phyloP scores from a whole-genome alignment of 2,113 vertebrate species.

The Centrocercus urophasianus region DNA sequence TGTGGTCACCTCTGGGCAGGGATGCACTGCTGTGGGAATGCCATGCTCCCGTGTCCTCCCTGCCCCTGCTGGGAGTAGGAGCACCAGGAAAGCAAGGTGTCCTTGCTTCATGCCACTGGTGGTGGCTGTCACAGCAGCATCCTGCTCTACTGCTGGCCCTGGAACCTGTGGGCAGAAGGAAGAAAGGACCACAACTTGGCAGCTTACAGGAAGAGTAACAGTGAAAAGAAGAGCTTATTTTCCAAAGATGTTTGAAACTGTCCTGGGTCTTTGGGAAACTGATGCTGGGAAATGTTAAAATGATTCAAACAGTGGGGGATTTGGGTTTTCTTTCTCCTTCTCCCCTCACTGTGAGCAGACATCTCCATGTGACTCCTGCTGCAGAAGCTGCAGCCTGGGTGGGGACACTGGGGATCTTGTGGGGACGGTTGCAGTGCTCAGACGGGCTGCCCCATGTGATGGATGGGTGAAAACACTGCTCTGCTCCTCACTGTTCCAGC shows the following conservation, averaged over 20 bases:
- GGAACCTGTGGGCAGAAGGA: background rate
- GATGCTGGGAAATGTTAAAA: background rate
- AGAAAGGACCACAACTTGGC: background rate
- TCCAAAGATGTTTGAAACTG: background rate
- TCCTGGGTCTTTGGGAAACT: background rate
- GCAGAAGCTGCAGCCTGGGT: background rate
- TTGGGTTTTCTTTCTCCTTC: background rate
- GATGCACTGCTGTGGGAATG: background rate
- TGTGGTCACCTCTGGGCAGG: accelerated
- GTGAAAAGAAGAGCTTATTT: background rate
- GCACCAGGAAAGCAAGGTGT: background rate
- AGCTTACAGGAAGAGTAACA: background rate
- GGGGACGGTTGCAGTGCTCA: background rate
- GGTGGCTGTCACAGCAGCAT: background rate
- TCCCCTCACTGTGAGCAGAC: background rate
- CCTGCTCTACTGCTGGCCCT: background rate
- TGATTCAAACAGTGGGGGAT: background rate
- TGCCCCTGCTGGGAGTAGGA: accelerated
- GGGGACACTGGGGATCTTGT: accelerated
- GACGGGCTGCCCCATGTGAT: background rate
- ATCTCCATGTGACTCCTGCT: accelerated
- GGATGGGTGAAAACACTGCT: accelerated
- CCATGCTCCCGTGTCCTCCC: background rate
- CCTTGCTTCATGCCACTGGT: background rate
- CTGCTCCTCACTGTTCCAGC: background rate